Conservation (phyloP, 2,113 vertebrate genomes). For the Drymodes brunneopygia region DNA sequence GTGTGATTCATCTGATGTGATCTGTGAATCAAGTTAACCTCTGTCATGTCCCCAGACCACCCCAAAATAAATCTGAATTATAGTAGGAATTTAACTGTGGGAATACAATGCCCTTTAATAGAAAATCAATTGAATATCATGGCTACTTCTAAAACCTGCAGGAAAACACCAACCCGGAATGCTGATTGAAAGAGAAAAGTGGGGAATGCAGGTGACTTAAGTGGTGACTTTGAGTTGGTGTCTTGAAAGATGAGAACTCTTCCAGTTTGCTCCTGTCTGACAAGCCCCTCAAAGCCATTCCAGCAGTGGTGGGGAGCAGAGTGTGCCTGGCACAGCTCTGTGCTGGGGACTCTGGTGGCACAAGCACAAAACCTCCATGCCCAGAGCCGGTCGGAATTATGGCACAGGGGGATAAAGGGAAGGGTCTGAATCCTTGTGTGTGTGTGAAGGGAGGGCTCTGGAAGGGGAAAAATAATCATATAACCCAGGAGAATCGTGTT, state of each 20-base stretch:
- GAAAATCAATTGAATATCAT: neutral
- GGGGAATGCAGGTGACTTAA: neutral
- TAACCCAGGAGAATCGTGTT: too few relatives aligned
- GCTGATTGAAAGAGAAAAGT: neutral
- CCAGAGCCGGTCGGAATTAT: fast-evolving
- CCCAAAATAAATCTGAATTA: neutral
- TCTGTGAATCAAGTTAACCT: neutral
- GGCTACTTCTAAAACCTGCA: neutral
- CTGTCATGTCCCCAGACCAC: neutral
- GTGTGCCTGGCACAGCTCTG: neutral
- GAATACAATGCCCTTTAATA: neutral
- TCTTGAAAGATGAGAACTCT: neutral
- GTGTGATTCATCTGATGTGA: neutral
- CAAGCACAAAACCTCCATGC: neutral
- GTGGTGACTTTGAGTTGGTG: neutral
- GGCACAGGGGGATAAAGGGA: fast-evolving
- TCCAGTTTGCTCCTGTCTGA: neutral
- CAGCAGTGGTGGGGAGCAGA: neutral
- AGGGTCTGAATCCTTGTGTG: neutral
- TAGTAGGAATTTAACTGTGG: neutral
- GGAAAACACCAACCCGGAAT: neutral
- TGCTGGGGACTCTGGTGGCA: neutral
- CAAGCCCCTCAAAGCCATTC: neutral
- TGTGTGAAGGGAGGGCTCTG: neutral
- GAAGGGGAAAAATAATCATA: too few relatives aligned